These are phyloP conservation scores for Pocillopora damicornis DNA, from an alignment of 64 coral and sea anemone species.

Conservation along the genomic window DNA sequence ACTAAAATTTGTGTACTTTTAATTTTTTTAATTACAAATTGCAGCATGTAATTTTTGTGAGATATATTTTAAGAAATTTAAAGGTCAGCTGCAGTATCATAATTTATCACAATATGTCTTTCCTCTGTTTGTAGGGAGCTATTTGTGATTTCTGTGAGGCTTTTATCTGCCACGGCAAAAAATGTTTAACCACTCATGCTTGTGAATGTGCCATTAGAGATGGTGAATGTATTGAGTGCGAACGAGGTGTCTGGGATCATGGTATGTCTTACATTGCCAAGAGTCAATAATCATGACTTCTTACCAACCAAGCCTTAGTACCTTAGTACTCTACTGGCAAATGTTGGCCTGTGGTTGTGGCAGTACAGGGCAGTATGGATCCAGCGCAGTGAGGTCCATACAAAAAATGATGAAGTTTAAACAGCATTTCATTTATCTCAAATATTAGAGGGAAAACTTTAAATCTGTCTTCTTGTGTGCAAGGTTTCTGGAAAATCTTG, in stretches of 20 bases:
- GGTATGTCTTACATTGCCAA: slow-evolving; percentile 51
- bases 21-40: too few relatives aligned
- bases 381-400: too few relatives aligned
- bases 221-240: slow-evolving; percentile 87
- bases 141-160: slow-evolving; percentile 99
- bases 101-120: neutral
- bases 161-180: slow-evolving; percentile 88
- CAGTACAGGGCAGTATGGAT: too few relatives aligned
- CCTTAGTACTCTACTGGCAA: too few relatives aligned
- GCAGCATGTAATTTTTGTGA: too few relatives aligned
- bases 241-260: slow-evolving; percentile 93
- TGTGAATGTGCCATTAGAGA: slow-evolving; percentile 87
- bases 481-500: too few relatives aligned
- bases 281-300: neutral
- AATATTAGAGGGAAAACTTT: too few relatives aligned
- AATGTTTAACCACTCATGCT: slow-evolving; percentile 93
- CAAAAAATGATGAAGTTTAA: too few relatives aligned
- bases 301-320: neutral
- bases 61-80: neutral
- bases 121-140: slow-evolving; percentile 71
- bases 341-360: too few relatives aligned
- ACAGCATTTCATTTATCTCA: too few relatives aligned
- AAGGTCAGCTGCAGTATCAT: neutral
- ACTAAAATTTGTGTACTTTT: too few relatives aligned
- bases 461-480: too few relatives aligned